phyloP scores from a whole-genome alignment of 2,797 vertebrate genomes.

The Eulemur mongoz region DNA sequence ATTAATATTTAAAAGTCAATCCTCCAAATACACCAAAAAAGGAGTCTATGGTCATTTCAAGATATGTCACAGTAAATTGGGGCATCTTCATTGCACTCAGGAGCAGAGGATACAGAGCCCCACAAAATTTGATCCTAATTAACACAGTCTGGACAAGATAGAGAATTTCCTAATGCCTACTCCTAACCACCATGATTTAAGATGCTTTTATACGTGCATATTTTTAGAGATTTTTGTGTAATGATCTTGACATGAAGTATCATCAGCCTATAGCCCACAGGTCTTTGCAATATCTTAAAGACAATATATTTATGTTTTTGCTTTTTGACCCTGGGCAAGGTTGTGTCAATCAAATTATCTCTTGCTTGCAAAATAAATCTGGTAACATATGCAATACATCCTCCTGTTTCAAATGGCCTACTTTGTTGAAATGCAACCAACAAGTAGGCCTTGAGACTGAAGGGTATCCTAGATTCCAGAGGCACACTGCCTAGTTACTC shows the following conservation, averaged over 20 bases:
- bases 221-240: neutral
- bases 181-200: neutral
- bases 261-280: neutral
- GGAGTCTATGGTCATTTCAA: neutral
- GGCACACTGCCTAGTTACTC: neutral
- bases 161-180: neutral
- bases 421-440: neutral
- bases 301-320: neutral
- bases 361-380: neutral
- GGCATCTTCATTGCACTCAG: neutral
- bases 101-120: neutral
- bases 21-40: neutral
- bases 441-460: neutral
- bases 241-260: neutral
- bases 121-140: neutral
- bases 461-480: neutral
- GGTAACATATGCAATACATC: neutral
- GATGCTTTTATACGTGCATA: neutral
- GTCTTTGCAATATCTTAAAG: neutral
- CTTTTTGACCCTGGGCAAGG: neutral
- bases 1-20: neutral
- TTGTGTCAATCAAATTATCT: neutral
- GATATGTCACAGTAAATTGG: neutral
- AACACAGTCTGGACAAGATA: neutral
- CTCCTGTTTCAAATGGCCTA: neutral